phyloP scores from a whole-genome alignment of 2,888 invertebrate species.

The Drosophila mettleri region DNA sequence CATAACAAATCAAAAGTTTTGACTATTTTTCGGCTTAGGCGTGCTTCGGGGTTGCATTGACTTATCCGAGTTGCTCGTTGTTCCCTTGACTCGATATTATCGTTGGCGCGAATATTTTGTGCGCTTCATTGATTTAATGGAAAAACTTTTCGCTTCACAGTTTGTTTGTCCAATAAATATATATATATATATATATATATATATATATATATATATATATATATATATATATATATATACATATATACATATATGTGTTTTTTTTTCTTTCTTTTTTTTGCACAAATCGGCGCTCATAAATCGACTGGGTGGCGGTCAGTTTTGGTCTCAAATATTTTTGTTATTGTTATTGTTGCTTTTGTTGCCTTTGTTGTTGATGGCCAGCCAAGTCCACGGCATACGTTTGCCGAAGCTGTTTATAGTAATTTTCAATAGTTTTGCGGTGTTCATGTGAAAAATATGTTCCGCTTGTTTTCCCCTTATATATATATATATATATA shows the following conservation, averaged over 20 bases:
- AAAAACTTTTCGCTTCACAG: conserved; percentile 68
- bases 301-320: conserved; percentile 57
- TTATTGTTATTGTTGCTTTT: conserved; percentile 29
- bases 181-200: neutral
- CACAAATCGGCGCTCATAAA: conserved; percentile 66
- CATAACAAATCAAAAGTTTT: conserved; percentile 46
- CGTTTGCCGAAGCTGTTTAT: conserved; percentile 55
- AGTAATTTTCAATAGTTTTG: conserved; percentile 71
- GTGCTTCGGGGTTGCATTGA: conserved; percentile 28
- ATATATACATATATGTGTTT: neutral
- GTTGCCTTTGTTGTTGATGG: conserved; percentile 31
- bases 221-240: too few relatives aligned
- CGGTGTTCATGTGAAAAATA: conserved; percentile 69
- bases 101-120: conserved; percentile 71
- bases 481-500: neutral
- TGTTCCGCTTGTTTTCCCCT: conserved; percentile 47
- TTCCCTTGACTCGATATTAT: conserved; percentile 52
- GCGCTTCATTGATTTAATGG: conserved; percentile 81
- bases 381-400: conserved; percentile 46
- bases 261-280: neutral
- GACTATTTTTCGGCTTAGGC: conserved; percentile 46
- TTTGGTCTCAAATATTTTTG: conserved; percentile 43
- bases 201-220: neutral
- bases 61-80: conserved; percentile 10
- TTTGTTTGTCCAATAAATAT: conserved; percentile 38